Conservation (phyloP, 2,888 invertebrate genomes). For the Incurvaria masculella region DNA sequence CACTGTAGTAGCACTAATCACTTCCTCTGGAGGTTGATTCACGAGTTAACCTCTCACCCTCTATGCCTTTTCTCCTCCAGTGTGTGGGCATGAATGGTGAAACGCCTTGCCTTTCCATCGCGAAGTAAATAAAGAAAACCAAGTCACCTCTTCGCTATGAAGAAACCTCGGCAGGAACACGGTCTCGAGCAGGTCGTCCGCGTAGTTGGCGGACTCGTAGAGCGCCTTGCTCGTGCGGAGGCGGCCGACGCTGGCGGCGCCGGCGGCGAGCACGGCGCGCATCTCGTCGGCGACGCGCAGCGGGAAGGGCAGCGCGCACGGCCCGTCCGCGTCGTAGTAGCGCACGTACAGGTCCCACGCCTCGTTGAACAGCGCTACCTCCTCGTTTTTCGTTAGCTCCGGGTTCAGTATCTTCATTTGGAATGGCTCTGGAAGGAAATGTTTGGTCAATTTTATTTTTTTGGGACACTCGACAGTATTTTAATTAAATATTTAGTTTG, state of each 20-base stretch:
- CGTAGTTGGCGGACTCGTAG: slow-evolving; percentile 77
- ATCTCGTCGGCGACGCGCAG: slow-evolving; percentile 55
- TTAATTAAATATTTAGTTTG: no score
- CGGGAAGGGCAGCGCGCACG: slow-evolving; percentile 59
- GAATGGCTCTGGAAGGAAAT: slow-evolving; percentile 65
- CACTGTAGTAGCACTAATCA: no score
- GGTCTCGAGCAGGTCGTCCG: slow-evolving; percentile 69
- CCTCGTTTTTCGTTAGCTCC: slow-evolving; percentile 62
- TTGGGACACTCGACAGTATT: no score
- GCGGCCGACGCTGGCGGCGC: slow-evolving; percentile 52
- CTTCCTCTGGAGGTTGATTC: no score
- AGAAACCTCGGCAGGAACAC: slow-evolving; percentile 75
- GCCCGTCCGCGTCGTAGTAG: slow-evolving; percentile 61
- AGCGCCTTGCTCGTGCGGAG: slow-evolving; percentile 73
- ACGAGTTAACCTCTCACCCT: no score
- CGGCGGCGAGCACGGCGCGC: slow-evolving; percentile 52
- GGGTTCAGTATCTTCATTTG: slow-evolving; percentile 77
- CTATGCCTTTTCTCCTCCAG: no score
- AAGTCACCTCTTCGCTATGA: slow-evolving; percentile 72
- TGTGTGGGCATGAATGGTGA: no score
- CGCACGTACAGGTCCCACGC: slow-evolving; percentile 66
- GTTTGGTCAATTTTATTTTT: slow-evolving; percentile 1
- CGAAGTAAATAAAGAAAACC: no score
- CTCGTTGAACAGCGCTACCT: slow-evolving; percentile 60
- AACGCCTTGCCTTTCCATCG: no score